Base-by-base conservation (phyloP, 2,888 invertebrate species). In the Ectemnius cavifrons region DNA sequence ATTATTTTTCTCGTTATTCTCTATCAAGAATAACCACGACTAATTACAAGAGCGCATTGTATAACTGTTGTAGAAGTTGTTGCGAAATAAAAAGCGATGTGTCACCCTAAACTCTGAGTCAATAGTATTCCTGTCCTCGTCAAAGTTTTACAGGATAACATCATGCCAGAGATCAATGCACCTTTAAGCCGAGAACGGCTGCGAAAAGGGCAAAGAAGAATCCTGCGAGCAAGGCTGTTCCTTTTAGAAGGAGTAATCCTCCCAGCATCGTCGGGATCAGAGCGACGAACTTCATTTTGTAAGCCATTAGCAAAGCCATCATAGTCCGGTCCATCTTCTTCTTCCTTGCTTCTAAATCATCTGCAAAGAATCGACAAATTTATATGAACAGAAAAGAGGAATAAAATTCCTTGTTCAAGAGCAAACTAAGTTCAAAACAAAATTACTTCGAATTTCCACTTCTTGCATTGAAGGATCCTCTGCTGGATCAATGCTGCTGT, bases 181-280 rank as follows among this genome's bases (percentile, higher is more conserved):
- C 63, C 76, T 89, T 96, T 76, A 96, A 91, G 68, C 95, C 96
- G 93, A 97, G 95, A 4, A 95, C 95, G 1, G 96, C 96, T 64
- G 96, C 95, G 86, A 97, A 97, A 14, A 97, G 91, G 0, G 97
- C 96, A 89, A 97, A 97, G 92, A 97, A 97, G 92, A 97, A 97
- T 78, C 97, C 97, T 20, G 96, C 97, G 72, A 97, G 89, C 18
- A 96, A 95, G 0, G 96, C 96, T 0, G 96, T 94, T 74, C 95
- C 96, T 4, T 95, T 94, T 63, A 97, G 90, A 8, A 97, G 91
- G 1, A 96, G 91, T 23, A 96, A 90, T 4, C 93, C 93, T 65
- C 95, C 95, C 79, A 96, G 93, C 88, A 97, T 90, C 0, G 96
- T 92, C 0, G 97, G 97, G 52, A 97, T 93, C 67, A 97, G 89